Evolutionary conservation across 2,888 invertebrate genomes (phyloP), one percentile per base, ranked within the genome.

Genomic region (Petrophora chlorosata): DNA sequence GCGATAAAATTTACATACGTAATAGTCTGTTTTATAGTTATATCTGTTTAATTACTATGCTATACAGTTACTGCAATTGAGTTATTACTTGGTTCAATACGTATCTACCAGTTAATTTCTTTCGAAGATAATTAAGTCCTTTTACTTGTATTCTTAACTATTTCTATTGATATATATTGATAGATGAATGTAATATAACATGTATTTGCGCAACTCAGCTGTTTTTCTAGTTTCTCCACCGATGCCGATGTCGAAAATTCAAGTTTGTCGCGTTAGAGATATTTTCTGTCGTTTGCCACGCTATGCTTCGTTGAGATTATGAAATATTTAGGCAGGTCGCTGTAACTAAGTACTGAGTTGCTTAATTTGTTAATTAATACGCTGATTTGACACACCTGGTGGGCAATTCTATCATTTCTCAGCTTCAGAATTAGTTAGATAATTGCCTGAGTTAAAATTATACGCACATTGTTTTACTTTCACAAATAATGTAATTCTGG

Each of bases 301-400:
- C 61, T 59, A 58, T 56, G 64, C 65, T 61, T 65, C 59, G 63
- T 55, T 66, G 71, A 51, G 58, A 65, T 80, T 79, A 70, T 58
- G 74, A 79, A 80, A 82, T 53, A 53, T 45, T 19, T 19, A 17
- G 25, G 45, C 54, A 68, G 69, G 61, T 63, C 62, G 56, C 51
- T 25, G 42, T 59, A 59, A 65, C 58, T 47, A 59, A 62, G 64
- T 45, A 54, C 45, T 40, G 28, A 15, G 26, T 56, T 58, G 52
- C 49, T 49, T 55, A 56, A 62, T 66, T 64, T 62, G 61, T 46
- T 61, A 65, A 55, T 60, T 57, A 59, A 61, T 56, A 61, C 60
- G 38, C 45, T 29, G 36, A 43, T 48, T 58, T 16, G 46, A 39
- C 43, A 59, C 32, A 54, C 41, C 53, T 38, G 40, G 42, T 41